Base-by-base conservation (phyloP, 2,888 invertebrate species). In the Dorcus hopei region DNA sequence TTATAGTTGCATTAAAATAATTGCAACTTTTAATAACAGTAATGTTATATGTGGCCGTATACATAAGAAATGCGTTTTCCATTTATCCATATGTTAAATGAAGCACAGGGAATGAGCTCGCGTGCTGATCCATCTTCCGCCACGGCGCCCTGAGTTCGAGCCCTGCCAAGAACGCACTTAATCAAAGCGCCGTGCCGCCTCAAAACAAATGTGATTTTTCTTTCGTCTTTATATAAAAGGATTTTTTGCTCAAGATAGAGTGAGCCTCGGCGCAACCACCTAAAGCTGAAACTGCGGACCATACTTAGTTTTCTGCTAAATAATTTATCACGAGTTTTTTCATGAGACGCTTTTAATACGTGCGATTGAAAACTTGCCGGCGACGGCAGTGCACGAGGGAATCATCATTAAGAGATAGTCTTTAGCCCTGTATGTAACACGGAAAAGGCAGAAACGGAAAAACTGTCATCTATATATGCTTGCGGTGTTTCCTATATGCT, bases 141-240 rank as follows among this genome's bases (percentile, higher is more conserved):
- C 60, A 63, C 67, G 70, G 70, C 70, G 70, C 69, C 69, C 68
- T 62, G 66, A 70, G 73, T 72, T 73, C 72, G 71, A 68, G 70
- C 72, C 71, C 73, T 68, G 69, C 70, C 72, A 70, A 70, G 70
- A 71, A 72, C 69, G 67, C 74, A 73, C 74, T 75, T 75, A 75
- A 74, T 75, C 75, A 75, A 74, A 71, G 70, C 72, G 68, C 70
- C 70, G 68, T 65, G 70, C 72, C 72, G 73, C 72, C 73, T 73
- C 74, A 74, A 74, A 75, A 75, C 75, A 75, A 75, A 75, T 72
- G 72, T 74, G 74, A 73, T 75, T 75, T 75, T 75, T 75, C 74
- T 74, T 70, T 70, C 64, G 65, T 67, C 66, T 67, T 68, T 69
- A 61, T 63, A 71, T 68, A 70, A 70, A 71, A 71, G 69, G 70